Evolutionary conservation across 1,140 invertebrate genomes (phyloP).

Genomic region (Pentalonia nigronervosa): DNA sequence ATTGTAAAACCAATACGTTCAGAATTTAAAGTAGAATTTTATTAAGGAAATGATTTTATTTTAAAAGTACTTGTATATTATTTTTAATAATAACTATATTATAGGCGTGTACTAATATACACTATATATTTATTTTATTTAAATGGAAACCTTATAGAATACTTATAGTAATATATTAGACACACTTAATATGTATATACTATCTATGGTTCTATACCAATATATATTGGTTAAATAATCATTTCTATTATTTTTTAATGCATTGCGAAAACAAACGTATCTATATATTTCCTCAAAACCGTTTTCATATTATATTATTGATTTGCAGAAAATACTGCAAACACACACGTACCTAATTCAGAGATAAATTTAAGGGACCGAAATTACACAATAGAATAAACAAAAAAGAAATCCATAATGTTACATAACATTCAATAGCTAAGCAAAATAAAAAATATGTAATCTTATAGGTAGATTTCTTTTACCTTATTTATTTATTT

Average conservation of each 20-base stretch:
- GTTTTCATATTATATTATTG: background rate
- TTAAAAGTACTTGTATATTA: background rate
- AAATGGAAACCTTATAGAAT: background rate
- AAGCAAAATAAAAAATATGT: background rate
- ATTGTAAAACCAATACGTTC: background rate
- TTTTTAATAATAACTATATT: background rate
- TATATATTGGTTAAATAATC: background rate
- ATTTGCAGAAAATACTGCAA: background rate
- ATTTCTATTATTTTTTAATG: background rate
- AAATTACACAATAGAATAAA: slow-evolving; percentile 7
- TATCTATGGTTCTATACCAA: background rate
- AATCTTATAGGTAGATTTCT: background rate
- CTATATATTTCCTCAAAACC: background rate
- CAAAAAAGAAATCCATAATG: background rate
- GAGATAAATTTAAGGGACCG: background rate
- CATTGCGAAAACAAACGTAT: background rate
- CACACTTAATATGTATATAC: background rate
- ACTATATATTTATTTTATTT: background rate
- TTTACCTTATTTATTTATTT: background rate
- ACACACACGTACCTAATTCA: background rate
- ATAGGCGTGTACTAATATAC: background rate
- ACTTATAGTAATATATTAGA: background rate
- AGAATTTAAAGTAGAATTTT: background rate
- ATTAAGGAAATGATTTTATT: background rate
- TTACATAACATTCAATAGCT: background rate